Evolutionary conservation across 2,797 vertebrate genomes (phyloP).

Genomic region (Peromyscus eremicus): DNA sequence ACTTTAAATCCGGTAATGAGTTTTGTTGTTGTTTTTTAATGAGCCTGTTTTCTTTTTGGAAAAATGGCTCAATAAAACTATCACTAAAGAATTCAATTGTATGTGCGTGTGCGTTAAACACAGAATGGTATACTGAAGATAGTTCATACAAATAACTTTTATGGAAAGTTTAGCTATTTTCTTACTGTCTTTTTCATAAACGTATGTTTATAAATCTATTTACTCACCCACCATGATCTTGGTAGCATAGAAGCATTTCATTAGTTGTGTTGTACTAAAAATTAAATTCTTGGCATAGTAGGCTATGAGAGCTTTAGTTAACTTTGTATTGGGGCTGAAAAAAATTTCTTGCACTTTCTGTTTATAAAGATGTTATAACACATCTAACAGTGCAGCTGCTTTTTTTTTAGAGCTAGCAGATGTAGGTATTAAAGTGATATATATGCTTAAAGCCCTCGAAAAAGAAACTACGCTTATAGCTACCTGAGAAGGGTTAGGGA

Average conservation of each 20-base stretch:
- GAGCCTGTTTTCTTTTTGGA: slow-evolving; percentile 78
- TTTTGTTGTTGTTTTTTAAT: slow-evolving; percentile 57
- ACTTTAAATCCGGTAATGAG: slow-evolving; percentile 73
- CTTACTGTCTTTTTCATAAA: slow-evolving; percentile 76
- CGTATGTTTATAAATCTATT: slow-evolving; percentile 75
- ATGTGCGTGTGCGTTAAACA: slow-evolving; percentile 66
- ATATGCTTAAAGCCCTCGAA: background rate
- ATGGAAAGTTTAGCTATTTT: slow-evolving; percentile 78
- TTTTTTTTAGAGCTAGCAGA: slow-evolving; percentile 19
- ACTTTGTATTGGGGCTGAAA: slow-evolving; percentile 70
- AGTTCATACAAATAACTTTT: slow-evolving; percentile 57
- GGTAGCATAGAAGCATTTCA: slow-evolving; percentile 61
- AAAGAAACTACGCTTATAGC: background rate
- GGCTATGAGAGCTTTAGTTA: slow-evolving; percentile 63
- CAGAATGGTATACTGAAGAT: slow-evolving; percentile 48
- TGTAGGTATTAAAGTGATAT: slow-evolving; percentile 15
- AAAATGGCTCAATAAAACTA: slow-evolving; percentile 60
- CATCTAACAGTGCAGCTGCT: slow-evolving; percentile 65
- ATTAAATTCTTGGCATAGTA: slow-evolving; percentile 73
- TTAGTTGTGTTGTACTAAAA: slow-evolving; percentile 75
- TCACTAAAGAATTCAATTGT: slow-evolving; percentile 52
- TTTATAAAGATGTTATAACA: slow-evolving; percentile 73
- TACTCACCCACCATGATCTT: slow-evolving; percentile 62
- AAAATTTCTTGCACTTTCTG: slow-evolving; percentile 79
- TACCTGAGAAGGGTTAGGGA: background rate